phyloP scores from a whole-genome alignment of 1,140 invertebrate species.

The Physella acuta region DNA sequence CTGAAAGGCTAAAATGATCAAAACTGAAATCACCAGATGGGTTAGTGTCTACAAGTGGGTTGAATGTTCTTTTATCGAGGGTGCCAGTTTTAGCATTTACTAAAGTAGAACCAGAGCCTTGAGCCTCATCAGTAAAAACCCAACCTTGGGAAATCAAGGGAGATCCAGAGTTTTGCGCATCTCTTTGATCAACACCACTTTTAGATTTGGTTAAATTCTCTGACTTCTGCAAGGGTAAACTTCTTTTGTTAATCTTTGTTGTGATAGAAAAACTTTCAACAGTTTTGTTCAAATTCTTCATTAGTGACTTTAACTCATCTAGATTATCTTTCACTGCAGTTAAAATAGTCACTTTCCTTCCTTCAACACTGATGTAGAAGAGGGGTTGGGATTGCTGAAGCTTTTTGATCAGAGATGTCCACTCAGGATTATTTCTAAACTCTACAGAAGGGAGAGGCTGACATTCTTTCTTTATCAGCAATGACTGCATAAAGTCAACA shows the following conservation, averaged over 20 bases:
- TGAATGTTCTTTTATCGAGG: not conserved
- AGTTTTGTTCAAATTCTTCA: not conserved
- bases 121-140: no score
- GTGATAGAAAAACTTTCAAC: not conserved
- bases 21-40: not conserved
- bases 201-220: no score
- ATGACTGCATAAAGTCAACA: not conserved
- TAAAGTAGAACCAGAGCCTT: no score
- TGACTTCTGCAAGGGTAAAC: no score
- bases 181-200: no score
- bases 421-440: not conserved
- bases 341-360: not conserved
- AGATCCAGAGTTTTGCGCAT: no score
- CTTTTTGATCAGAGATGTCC: not conserved
- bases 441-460: not conserved
- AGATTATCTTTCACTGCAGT: not conserved
- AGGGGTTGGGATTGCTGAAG: not conserved
- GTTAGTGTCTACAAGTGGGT: not conserved
- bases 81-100: not conserved
- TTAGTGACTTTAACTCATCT: not conserved
- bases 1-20: not conserved
- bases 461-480: not conserved
- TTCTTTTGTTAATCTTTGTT: no score
- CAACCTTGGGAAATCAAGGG: no score
- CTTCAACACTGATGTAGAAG: not conserved